Base-by-base conservation (phyloP, 2,797 vertebrate genomes). In the Cirrhinus mrigala region DNA sequence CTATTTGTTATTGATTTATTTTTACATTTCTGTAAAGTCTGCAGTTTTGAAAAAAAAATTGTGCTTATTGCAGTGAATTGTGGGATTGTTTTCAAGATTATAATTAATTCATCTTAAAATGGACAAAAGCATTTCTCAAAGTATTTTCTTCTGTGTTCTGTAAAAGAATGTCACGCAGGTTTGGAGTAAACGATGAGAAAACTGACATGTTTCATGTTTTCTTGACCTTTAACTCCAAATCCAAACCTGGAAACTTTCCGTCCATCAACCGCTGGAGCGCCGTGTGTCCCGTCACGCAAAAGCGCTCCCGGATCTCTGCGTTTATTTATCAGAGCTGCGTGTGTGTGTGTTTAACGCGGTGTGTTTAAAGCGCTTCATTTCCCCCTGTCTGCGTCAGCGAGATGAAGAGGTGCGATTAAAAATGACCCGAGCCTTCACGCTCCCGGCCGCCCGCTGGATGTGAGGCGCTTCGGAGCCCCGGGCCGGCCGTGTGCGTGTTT, bases 321-420 rank as follows among this genome's bases (percentile, higher is more conserved):
- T 82, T 60, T 73, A 27, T 60, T 68, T 68, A n/a, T 68, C 27
- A n/a, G 75, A 33, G 14, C 20, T 56, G 52, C 40, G 50, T 52
- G 27, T 69, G 66, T 29, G 27, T 68, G 69, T 44, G 40, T n/a
- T 40, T 40, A 40, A 40, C 7, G 40, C 2, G 40, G 52, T 37
- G 22, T 48, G 12, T 79, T 20, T 62, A 27, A 60, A n/a, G 27
- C 18, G 14, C 27, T 69, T 81, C 3, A 69, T 54, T 68, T 50
- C 60, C 46, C 46, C 29, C 62, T 33, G 62, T 68, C 16, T 68
- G 11, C 62, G 0, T 81, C 79, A 52, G 48, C 40, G 20, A 40
- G 79, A 81, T 81, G 64, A 15, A 68, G 60, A 52, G 62, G 20
- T 29, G 44, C 18, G 60, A 44, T 58, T 8, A 44, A 9, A 46